Percentiles rank a stretch among this genome's conserved stretches.
phyloP scores from a whole-genome alignment of 2,888 invertebrate genomes.

The Tricholauxania praeusta region DNA sequence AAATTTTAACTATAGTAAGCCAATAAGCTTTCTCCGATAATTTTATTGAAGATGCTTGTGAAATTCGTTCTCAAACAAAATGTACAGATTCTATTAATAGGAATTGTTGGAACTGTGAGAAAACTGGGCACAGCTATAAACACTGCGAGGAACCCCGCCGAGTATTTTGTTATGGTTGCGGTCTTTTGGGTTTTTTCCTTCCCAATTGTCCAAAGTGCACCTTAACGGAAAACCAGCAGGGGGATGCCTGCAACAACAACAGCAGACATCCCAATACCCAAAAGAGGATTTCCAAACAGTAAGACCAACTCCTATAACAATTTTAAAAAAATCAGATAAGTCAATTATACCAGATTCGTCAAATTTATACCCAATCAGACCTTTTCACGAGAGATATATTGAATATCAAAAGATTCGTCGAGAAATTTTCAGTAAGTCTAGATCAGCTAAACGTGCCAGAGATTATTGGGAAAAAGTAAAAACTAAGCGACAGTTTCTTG shows the following conservation, averaged over 20 bases:
- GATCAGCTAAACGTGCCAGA: constrained; percentile 4
- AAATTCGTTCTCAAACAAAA: background rate
- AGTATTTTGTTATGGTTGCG: constrained; percentile 23
- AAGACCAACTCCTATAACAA: no score
- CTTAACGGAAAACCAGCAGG: background rate
- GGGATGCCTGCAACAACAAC: constrained; percentile 2
- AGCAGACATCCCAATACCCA: background rate
- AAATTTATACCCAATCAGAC: no score
- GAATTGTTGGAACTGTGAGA: constrained; percentile 22
- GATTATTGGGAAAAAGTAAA: constrained; percentile 7
- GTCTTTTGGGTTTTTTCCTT: background rate
- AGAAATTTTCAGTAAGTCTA: background rate
- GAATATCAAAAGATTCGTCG: background rate
- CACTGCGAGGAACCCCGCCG: background rate
- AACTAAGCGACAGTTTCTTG: background rate
- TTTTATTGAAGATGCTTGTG: constrained; percentile 3
- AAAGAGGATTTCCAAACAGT: no score
- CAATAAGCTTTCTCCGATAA: background rate
- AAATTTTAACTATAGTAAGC: background rate
- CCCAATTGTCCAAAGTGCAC: constrained; percentile 2
- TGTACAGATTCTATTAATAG: background rate
- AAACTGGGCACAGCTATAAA: constrained; percentile 7
- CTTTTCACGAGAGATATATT: no score
- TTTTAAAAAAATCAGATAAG: no score
- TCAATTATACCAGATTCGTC: no score